Base-by-base conservation (phyloP, 92 coral and sea anemone genomes). In the Phenganax stokvisi region DNA sequence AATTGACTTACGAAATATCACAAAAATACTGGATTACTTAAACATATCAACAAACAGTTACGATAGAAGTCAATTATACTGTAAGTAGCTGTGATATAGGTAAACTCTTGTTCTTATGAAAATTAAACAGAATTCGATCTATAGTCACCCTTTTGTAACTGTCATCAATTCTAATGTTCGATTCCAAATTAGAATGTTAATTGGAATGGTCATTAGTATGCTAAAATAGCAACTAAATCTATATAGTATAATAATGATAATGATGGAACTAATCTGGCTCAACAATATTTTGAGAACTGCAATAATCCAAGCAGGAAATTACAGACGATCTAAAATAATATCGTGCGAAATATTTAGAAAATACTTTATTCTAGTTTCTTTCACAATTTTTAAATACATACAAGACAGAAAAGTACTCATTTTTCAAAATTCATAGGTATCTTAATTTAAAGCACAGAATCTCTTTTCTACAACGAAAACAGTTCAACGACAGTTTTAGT, bases 111-210 rank as follows among this genome's bases (percentile, higher is more conserved):
- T 64, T 30, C 8, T 64, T n/a, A 7, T 17, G 67, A 61, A 61
- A 17, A 61, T 61, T 13, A 13, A 61, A 61, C 20, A 61, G 67
- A 13, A 59, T 59, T 59, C 20, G 65, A 59, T 59, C 65, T 10
- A 58, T 11, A 10, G 65, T 13, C 65, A 51, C 86, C 84, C 80
- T 89, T 92, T 10, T 54, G 44, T 51, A 64, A 51, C 13, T 62
- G 72, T 16, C 63, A 61, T 61, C 67, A 61, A 61, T 61, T 61
- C 67, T 13, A 17, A 6, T 7, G 27, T 0, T 28, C 25, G 8
- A 61, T 61, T 61, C 67, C 67, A 15, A 61, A 61, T 61, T 61
- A 6, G 10, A 9, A 30, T 6, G 54, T 37, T 37, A 37, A 37
- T 37, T 37, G 3, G 47, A 37, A 37, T 37, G 47, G 47, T 37